These are phyloP conservation scores for Antheraea mylitta DNA, from an alignment of 1,140 invertebrate species.

Conservation along the genomic window DNA sequence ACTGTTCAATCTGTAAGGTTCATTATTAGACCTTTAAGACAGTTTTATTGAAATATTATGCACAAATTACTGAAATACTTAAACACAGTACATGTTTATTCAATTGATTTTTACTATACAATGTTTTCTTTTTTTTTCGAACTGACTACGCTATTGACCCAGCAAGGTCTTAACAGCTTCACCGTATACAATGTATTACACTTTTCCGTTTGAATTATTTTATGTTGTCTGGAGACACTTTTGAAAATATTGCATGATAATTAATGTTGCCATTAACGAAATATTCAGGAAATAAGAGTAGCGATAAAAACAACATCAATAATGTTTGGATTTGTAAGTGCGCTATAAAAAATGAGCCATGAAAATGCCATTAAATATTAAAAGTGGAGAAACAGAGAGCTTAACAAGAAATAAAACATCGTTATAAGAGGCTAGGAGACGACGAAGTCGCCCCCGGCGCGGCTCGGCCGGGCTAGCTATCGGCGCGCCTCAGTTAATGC, in stretches of 20 bases:
- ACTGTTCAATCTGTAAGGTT: too few relatives aligned
- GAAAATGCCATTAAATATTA: constrained; percentile 79
- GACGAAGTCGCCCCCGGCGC: constrained; percentile 53
- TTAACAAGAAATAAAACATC: constrained; percentile 79
- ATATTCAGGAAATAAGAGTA: constrained; percentile 5
- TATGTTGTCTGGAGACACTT: not conserved
- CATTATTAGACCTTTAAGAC: too few relatives aligned
- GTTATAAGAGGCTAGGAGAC: constrained; percentile 72
- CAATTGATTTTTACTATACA: too few relatives aligned
- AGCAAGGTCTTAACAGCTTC: too few relatives aligned
- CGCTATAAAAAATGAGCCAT: constrained; percentile 75
- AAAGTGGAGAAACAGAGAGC: constrained; percentile 78
- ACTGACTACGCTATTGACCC: too few relatives aligned
- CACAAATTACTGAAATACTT: too few relatives aligned
- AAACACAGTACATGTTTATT: too few relatives aligned
- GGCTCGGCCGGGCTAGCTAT: constrained; percentile 62
- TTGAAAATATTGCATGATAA: not conserved
- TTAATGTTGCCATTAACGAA: not conserved
- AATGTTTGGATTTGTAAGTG: constrained; percentile 68
- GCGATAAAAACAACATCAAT: constrained; percentile 62
- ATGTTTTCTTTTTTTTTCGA: too few relatives aligned
- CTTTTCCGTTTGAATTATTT: not conserved
- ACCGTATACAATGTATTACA: too few relatives aligned
- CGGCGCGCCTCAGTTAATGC: constrained; percentile 77
- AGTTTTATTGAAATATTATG: too few relatives aligned